Evolutionary conservation across 1,140 invertebrate species (phyloP), one percentile per base, ranked within the genome.

Genomic region (Papilio dardanus): DNA sequence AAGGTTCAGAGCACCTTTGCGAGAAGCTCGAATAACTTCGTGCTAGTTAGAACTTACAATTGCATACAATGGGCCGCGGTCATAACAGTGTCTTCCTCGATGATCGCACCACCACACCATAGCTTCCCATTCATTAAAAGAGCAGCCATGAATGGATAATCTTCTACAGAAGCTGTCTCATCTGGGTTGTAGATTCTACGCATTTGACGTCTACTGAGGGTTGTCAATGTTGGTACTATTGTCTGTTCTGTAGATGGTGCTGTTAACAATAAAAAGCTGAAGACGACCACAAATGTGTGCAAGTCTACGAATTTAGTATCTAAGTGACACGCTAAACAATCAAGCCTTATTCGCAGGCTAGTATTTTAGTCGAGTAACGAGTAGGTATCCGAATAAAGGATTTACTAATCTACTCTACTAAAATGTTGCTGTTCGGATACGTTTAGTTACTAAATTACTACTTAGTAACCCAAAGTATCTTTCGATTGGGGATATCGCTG

Each of bases 41-140:
- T n/a, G n/a, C 16, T 67, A 33, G 7, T 21, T 35, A 8, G 3
- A n/a, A n/a, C 86, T 82, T 81, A 92, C 91, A 92, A 65, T 74
- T 92, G 88, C 31, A 92, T 69, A 71, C 90, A 92, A 73, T 92
- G 88, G 1, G 91, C 90, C 0, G 89, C 89, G 10, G 90, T 91
- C 10, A 92, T 76, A 7, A 90, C 77, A 3, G 73, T 81, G 40
- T 92, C 87, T 0, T 35, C 50, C 16, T 80, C 81, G 3, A 92
- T 86, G 71, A 92, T 79, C 24, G 80, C 91, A 0, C 77, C 91
- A 3, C 87, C 88, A 67, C 91, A 92, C 91, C 91, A 92, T 2
- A 89, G 77, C 66, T 91, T 78, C 10, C 79, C 79, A 81, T 91
- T 88, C 3, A 89, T 82, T 16, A 91, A 77, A 3, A 91, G 50